These are phyloP conservation scores for Pissodes strobi DNA, from an alignment of 1,140 invertebrate species.

Conservation along the genomic window DNA sequence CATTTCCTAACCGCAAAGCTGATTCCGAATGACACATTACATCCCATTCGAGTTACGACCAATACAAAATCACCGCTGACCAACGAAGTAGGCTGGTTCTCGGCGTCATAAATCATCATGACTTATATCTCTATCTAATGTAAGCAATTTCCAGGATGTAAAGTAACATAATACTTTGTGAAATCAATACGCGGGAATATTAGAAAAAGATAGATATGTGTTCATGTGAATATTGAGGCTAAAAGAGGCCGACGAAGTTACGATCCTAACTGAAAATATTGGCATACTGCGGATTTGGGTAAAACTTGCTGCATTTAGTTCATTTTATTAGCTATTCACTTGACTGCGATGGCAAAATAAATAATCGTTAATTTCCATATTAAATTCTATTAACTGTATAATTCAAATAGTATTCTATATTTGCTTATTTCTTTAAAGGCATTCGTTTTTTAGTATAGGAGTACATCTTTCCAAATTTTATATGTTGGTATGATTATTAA, in stretches of 20 bases:
- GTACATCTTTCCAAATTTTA: too few species aligned
- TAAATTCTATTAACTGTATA: too few species aligned
- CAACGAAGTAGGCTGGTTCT: conserved; percentile 3
- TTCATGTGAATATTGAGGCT: neutral
- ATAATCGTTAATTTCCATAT: too few species aligned
- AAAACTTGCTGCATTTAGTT: too few species aligned
- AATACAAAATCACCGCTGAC: neutral
- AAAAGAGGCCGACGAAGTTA: conserved; percentile 1
- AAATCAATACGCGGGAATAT: conserved; percentile 4
- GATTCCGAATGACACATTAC: conserved; percentile 3
- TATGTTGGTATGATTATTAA: too few species aligned
- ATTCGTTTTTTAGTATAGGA: too few species aligned
- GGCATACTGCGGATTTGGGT: too few species aligned
- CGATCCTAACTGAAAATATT: too few species aligned
- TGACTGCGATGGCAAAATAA: too few species aligned
- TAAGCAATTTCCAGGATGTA: conserved; percentile 14
- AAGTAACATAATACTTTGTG: conserved; percentile 7
- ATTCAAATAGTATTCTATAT: too few species aligned
- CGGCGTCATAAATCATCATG: conserved; percentile 2
- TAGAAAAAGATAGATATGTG: conserved; percentile 1
- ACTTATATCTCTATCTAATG: conserved; percentile 12
- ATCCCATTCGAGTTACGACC: conserved; percentile 1
- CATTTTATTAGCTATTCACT: too few species aligned
- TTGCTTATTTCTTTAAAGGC: too few species aligned
- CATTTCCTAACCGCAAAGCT: conserved; percentile 2